A percentile compares a stretch with the other conserved stretches of the same genome.
These are phyloP conservation scores for Chesias legatella DNA, from an alignment of 2,888 invertebrate species.

Conservation along the genomic window DNA sequence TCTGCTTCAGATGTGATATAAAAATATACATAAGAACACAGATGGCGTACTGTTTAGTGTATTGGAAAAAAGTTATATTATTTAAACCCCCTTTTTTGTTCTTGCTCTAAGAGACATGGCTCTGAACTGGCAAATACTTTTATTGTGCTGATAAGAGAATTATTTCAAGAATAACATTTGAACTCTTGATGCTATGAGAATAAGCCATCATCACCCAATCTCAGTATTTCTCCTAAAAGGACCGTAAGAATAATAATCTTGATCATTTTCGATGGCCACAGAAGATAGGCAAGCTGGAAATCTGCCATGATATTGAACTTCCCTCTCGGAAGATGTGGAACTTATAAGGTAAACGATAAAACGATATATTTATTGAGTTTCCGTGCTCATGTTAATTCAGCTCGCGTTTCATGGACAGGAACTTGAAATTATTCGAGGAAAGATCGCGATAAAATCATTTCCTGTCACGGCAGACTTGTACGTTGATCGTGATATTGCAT, in stretches of 20 bases:
- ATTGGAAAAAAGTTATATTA: no score
- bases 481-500: conserved; percentile 15
- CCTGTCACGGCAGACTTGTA: conserved; percentile 19
- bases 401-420: conserved; percentile 16
- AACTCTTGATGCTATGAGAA: no score
- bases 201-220: no score
- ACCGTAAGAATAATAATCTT: conserved; percentile 46
- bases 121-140: no score
- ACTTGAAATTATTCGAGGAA: conserved; percentile 13
- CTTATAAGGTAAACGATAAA: conserved; percentile 17
- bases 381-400: conserved; percentile 14
- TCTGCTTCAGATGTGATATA: no score
- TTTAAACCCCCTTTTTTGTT: no score
- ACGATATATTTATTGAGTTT: conserved; percentile 16
- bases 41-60: no score
- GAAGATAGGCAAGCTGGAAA: conserved; percentile 38
- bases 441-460: conserved; percentile 11
- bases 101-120: no score
- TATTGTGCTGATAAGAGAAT: no score
- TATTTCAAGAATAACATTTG: no score
- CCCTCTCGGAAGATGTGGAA: conserved; percentile 9
- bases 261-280: conserved; percentile 24
- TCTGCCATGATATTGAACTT: conserved; percentile 34
- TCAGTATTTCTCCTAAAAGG: no score
- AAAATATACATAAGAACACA: no score